Percentiles rank a stretch among this genome's conserved stretches.
Evolutionary conservation across 2,888 invertebrate species (phyloP).

Genomic region (Drosophila nigricruria): DNA sequence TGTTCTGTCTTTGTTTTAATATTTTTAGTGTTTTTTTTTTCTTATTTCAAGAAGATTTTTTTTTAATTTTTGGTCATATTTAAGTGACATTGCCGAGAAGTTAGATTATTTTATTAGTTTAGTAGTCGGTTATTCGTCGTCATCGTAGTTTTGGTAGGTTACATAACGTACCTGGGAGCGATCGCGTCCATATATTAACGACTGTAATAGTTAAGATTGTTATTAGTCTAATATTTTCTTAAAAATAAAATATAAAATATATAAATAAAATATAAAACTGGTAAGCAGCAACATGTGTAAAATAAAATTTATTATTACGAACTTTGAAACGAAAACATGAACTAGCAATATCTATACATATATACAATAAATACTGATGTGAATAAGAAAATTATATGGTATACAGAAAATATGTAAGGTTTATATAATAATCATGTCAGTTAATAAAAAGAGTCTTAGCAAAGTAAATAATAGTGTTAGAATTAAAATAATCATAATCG

Average conservation of each 20-base stretch:
- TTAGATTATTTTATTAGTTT: constrained; percentile 25
- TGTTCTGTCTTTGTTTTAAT: constrained; percentile 19
- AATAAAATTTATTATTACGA: constrained; percentile 26
- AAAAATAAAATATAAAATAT: not conserved
- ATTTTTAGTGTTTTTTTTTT: not conserved
- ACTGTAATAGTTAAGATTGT: constrained; percentile 87
- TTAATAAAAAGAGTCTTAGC: not conserved
- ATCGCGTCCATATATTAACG: constrained; percentile 93
- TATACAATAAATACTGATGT: constrained; percentile 1
- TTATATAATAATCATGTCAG: constrained; percentile 1
- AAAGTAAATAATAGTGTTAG: not conserved
- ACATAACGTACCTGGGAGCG: constrained; percentile 97
- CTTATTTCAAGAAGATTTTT: constrained; percentile 41
- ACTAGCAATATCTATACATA: not conserved
- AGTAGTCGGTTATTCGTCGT: constrained; percentile 88
- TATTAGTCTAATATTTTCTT: constrained; percentile 8
- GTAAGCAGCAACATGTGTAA: not conserved
- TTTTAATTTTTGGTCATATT: constrained; percentile 65
- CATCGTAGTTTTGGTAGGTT: constrained; percentile 97
- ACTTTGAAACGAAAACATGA: not conserved
- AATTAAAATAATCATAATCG: constrained; percentile 62
- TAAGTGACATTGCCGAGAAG: constrained; percentile 61
- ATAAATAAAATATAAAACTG: not conserved
- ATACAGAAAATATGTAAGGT: not conserved
- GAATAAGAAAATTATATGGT: not conserved